A percentile compares a stretch with the other conserved stretches of the same genome.
Evolutionary conservation across 2,113 vertebrate genomes (phyloP).

Genomic region (Chitala chitala): DNA sequence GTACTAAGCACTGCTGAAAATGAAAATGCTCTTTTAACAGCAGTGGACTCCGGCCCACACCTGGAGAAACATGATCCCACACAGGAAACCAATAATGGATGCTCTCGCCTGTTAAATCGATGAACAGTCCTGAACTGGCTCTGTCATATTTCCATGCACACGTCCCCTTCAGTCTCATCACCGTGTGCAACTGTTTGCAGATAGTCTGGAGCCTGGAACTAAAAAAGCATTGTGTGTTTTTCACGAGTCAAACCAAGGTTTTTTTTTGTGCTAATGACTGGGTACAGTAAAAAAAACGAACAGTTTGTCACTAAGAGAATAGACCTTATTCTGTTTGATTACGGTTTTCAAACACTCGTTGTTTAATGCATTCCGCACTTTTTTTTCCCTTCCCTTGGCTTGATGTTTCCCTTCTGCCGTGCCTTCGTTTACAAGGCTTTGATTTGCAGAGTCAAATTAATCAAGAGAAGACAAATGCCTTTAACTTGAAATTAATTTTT

Average conservation of each 20-base stretch:
- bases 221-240: not conserved
- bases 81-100: no score
- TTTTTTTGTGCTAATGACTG: slow-evolving; percentile 7
- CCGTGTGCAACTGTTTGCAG: no score
- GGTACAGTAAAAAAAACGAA: not conserved
- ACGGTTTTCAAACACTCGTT: slow-evolving; percentile 22
- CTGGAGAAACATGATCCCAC: no score
- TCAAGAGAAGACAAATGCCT: slow-evolving; percentile 31
- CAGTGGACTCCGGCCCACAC: no score
- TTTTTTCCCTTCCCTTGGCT: slow-evolving; percentile 20
- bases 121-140: no score
- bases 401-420: slow-evolving; percentile 31
- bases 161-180: no score
- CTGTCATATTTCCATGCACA: no score
- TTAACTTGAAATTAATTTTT: slow-evolving; percentile 27
- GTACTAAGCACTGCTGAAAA: no score
- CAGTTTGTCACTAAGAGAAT: not conserved
- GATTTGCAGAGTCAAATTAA: slow-evolving; percentile 29
- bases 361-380: slow-evolving; percentile 24
- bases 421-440: slow-evolving; percentile 15
- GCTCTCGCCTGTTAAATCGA: no score
- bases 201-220: not conserved
- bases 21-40: no score
- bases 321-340: slow-evolving; percentile 19
- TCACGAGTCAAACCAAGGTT: not conserved